These are phyloP conservation scores for Gymnocephalus cernua DNA, from an alignment of 2,113 vertebrate species.

Conservation along the genomic window DNA sequence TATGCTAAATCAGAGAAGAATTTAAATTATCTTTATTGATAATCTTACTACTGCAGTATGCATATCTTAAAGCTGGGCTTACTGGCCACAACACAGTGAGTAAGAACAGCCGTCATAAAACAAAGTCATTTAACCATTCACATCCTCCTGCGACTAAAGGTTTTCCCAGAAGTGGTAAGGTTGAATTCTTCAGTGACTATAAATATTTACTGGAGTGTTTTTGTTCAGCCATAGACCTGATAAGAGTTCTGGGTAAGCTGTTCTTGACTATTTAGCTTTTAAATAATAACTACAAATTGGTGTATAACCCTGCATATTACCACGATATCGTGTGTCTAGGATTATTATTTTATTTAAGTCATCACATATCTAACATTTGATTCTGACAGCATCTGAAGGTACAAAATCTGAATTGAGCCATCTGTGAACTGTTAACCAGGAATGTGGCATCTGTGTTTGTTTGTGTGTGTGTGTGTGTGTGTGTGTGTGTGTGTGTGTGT, in stretches of 20 bases:
- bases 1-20: neutral
- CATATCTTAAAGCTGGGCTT: neutral
- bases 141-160: neutral
- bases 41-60: neutral
- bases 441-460: constrained; percentile 23
- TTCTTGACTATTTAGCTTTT: neutral
- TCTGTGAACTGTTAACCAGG: constrained; percentile 45
- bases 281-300: neutral
- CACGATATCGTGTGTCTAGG: neutral
- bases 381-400: neutral
- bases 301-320: neutral
- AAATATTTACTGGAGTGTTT: constrained; percentile 2
- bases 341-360: neutral
- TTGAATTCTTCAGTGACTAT: neutral
- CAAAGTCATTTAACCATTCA: neutral
- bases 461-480: neutral
- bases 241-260: neutral
- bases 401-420: neutral
- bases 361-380: neutral
- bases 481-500: no score
- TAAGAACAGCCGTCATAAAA: neutral
- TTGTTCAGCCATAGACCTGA: neutral
- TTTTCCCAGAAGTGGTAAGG: neutral
- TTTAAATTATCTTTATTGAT: neutral
- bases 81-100: neutral